A percentile compares a stretch with the other conserved stretches of the same genome.
Evolutionary conservation across 2,113 vertebrate genomes (phyloP).

Genomic region (Corythoichthys haematopterus): DNA sequence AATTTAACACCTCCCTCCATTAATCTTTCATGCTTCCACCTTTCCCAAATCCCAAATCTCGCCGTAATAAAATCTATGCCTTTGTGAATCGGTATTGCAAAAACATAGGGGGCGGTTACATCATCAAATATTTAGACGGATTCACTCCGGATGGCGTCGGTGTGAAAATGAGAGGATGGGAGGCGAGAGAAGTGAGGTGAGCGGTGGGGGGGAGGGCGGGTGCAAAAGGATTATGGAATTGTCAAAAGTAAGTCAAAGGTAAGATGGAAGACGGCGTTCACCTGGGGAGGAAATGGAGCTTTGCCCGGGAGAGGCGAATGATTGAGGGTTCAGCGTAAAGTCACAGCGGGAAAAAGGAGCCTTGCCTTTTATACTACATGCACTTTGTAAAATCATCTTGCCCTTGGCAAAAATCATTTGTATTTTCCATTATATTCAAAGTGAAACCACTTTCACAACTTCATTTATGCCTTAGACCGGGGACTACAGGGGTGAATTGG

Average conservation of each 20-base stretch:
- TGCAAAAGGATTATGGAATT: conserved; percentile 17
- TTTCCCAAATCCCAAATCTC: conserved; percentile 10
- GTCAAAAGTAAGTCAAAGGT: conserved; percentile 13
- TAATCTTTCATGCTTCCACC: background rate
- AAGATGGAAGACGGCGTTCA: background rate
- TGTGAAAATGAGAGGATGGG: conserved; percentile 22
- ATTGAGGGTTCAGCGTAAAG: conserved; percentile 64
- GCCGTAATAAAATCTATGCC: conserved; percentile 11
- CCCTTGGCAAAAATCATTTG: conserved; percentile 37
- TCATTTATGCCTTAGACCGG: conserved; percentile 16
- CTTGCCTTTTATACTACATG: conserved; percentile 17
- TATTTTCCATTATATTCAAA: conserved; percentile 11
- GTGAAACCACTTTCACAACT: conserved; percentile 34
- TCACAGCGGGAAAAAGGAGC: conserved; percentile 43
- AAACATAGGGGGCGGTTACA: conserved; percentile 33
- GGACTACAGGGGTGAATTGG: conserved; percentile 21
- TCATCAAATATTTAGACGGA: conserved; percentile 34
- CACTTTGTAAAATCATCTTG: conserved; percentile 37
- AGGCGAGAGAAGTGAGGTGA: conserved; percentile 12
- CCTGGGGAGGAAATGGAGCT: conserved; percentile 19
- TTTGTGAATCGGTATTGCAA: conserved; percentile 30
- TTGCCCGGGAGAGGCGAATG: conserved; percentile 2
- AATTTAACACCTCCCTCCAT: background rate
- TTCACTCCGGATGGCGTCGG: conserved; percentile 5
- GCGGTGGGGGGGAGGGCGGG: background rate